These are phyloP conservation scores for Stichodactyla mertensii DNA, from an alignment of 64 coral and sea anemone genomes.

Conservation along the genomic window DNA sequence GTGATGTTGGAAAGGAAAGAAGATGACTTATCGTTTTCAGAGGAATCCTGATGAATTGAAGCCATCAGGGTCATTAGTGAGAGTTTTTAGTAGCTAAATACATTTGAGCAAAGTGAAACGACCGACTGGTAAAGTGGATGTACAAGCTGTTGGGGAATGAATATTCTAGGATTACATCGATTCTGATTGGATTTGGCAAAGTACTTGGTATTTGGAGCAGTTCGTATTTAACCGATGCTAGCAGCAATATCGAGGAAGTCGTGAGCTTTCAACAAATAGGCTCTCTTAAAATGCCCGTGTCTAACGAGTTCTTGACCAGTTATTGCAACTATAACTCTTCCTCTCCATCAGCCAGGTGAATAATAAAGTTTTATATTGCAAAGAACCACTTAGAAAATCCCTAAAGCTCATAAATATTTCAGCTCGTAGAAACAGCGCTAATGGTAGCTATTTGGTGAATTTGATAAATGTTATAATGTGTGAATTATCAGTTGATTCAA, in stretches of 20 bases:
- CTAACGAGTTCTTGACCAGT: slow-evolving; percentile 7
- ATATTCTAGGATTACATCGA: not conserved
- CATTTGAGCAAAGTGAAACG: slow-evolving; percentile 14
- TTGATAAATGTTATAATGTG: slow-evolving; percentile 23
- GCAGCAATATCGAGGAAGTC: not conserved
- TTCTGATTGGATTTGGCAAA: slow-evolving; percentile 14
- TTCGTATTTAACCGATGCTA: slow-evolving; percentile 8
- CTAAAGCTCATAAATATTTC: slow-evolving; percentile 15
- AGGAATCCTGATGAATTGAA: not conserved
- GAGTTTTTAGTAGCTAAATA: slow-evolving; percentile 6
- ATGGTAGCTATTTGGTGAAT: slow-evolving; percentile 26
- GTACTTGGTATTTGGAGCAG: not conserved
- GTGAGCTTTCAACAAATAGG: not conserved
- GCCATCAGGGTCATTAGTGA: slow-evolving; percentile 3
- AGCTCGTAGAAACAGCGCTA: slow-evolving; percentile 10
- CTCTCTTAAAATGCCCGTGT: slow-evolving; percentile 5
- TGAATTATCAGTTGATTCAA: slow-evolving; percentile 4
- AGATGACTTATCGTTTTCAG: not conserved
- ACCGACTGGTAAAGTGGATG: slow-evolving; percentile 8
- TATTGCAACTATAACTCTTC: not conserved
- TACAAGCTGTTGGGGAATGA: slow-evolving; percentile 9
- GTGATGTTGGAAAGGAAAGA: not conserved
- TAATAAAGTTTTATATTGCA: slow-evolving; percentile 4
- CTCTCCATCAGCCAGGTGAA: not conserved
- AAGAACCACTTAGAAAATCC: slow-evolving; percentile 1